Evolutionary conservation across 2,113 vertebrate species (phyloP).

Genomic region (Taurulus bubalis): DNA sequence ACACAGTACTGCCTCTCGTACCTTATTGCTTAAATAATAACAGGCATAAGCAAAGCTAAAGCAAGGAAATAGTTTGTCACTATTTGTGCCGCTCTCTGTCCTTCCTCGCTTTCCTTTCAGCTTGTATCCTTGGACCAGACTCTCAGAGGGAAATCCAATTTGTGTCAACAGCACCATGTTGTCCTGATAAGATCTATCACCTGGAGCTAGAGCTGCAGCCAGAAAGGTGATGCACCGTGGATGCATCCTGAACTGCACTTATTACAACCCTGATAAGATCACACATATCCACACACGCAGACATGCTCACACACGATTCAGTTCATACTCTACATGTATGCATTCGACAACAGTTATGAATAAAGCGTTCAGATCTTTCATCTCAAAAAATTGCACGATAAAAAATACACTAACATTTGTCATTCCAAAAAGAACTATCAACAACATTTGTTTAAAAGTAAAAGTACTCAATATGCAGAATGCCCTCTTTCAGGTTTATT

Average conservation of each 20-base stretch:
- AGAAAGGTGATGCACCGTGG: constrained; percentile 41
- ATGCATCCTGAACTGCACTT: constrained; percentile 48
- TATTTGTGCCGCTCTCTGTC: constrained; percentile 24
- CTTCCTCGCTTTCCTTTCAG: constrained; percentile 32
- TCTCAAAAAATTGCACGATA: not conserved
- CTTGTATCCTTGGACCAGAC: constrained; percentile 48
- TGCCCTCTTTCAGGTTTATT: not conserved
- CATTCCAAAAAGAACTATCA: not conserved
- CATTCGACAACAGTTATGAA: not conserved
- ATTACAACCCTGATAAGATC: constrained; percentile 28
- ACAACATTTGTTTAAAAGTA: not conserved
- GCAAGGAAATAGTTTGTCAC: constrained; percentile 53
- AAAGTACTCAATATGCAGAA: not conserved
- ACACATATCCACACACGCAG: not conserved
- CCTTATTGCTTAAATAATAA: too few relatives aligned
- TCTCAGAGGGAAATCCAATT: constrained; percentile 79
- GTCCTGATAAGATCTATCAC: constrained; percentile 78
- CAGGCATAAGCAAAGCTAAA: constrained; percentile 45
- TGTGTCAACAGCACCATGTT: constrained; percentile 75
- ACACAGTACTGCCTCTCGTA: too few relatives aligned
- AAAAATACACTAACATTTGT: not conserved
- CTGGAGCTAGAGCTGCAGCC: constrained; percentile 66
- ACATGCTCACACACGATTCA: not conserved
- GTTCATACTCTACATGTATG: too few relatives aligned
- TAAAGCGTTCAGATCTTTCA: not conserved